phyloP scores from a whole-genome alignment of 2,113 vertebrate species.

The Callionymus lyra region DNA sequence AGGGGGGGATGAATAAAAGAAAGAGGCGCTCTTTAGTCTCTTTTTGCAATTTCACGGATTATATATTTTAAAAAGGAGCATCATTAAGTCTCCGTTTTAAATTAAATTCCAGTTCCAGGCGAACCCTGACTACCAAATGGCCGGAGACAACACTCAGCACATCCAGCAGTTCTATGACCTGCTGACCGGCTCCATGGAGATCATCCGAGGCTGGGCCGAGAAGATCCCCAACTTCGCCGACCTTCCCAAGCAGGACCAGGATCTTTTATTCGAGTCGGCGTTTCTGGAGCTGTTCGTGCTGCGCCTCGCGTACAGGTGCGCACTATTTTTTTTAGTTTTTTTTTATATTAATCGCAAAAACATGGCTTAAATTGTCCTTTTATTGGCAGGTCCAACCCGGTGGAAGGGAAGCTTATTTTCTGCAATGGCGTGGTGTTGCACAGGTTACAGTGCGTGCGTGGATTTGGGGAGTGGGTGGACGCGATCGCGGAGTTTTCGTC shows the following conservation, averaged over 20 bases:
- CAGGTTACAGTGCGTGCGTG: constrained; percentile 95
- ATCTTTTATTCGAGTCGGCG: constrained; percentile 94
- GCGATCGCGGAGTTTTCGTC: constrained; percentile 97
- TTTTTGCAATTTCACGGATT: constrained; percentile 89
- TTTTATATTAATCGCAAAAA: constrained; percentile 53
- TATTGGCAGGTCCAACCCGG: constrained; percentile 86
- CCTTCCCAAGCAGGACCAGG: constrained; percentile 87
- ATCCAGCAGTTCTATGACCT: constrained; percentile 99
- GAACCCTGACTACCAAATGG: constrained; percentile 97
- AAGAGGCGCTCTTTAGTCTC: constrained; percentile 46
- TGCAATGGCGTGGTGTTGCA: constrained; percentile 96
- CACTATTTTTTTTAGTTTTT: constrained; percentile 57
- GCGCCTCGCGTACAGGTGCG: constrained; percentile 92
- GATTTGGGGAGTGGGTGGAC: constrained; percentile 98
- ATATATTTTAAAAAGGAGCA: constrained; percentile 85
- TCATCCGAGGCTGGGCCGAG: constrained; percentile 97
- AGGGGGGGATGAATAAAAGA: constrained; percentile 18
- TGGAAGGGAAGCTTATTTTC: constrained; percentile 98
- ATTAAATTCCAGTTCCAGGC: constrained; percentile 97
- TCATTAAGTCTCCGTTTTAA: constrained; percentile 82
- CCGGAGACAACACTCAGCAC: constrained; percentile 94
- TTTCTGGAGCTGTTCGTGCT: constrained; percentile 97
- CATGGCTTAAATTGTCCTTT: background rate
- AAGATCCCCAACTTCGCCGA: constrained; percentile 92
- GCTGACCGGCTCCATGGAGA: constrained; percentile 98